Percentiles rank a stretch among this genome's conserved stretches.
phyloP scores from a whole-genome alignment of 2,888 invertebrate genomes.

The Invenusta paracnida region DNA sequence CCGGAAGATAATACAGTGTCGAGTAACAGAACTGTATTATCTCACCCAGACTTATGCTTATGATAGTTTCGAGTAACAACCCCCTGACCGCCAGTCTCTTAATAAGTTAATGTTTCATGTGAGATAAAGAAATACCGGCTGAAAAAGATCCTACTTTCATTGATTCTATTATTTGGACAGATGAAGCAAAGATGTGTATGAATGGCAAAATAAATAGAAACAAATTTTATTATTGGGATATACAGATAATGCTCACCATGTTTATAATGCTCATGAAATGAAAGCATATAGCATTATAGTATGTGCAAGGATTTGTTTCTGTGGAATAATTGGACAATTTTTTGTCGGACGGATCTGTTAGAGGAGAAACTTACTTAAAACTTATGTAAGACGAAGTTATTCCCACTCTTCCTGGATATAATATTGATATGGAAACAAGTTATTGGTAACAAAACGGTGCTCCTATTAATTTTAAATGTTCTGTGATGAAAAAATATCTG shows the following conservation, averaged over 20 bases:
- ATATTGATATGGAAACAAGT: neutral
- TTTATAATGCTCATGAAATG: slow-evolving; percentile 13
- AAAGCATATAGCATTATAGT: neutral
- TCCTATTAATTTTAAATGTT: neutral
- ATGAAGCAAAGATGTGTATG: slow-evolving; percentile 21
- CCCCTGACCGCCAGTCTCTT: no score
- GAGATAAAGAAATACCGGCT: neutral
- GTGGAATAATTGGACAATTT: slow-evolving; percentile 2
- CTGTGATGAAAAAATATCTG: neutral
- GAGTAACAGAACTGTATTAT: no score
- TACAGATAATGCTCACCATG: neutral
- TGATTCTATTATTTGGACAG: slow-evolving; percentile 27
- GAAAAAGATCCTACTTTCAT: slow-evolving; percentile 23
- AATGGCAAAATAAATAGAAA: slow-evolving; percentile 30
- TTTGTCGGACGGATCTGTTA: neutral
- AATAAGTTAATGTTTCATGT: no score
- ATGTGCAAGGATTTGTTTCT: slow-evolving; percentile 17
- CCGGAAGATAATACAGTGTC: no score
- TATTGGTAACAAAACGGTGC: neutral
- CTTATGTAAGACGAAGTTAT: slow-evolving; percentile 16
- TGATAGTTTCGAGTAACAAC: no score
- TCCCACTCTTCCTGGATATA: slow-evolving; percentile 3
- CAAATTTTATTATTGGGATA: neutral
- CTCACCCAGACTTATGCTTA: no score
- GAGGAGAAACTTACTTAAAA: slow-evolving; percentile 9